phyloP scores from a whole-genome alignment of 2,113 vertebrate species.

The Romanogobio albipinnatus region DNA sequence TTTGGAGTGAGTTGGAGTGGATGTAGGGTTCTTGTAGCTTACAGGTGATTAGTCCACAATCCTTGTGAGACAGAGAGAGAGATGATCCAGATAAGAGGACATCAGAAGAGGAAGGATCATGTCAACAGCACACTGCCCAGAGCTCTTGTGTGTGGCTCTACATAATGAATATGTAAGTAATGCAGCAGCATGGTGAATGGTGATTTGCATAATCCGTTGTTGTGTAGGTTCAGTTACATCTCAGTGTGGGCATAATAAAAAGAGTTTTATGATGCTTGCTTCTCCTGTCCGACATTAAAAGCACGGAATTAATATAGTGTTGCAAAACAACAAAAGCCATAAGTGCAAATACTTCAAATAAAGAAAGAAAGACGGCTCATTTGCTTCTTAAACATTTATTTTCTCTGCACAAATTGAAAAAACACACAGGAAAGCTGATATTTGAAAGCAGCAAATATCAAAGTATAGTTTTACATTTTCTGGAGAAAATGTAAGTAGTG shows the following conservation, averaged over 20 bases:
- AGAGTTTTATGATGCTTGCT: not conserved
- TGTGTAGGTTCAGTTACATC: not conserved
- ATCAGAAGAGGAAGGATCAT: conserved; percentile 23
- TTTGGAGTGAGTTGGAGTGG: not conserved
- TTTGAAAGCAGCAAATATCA: not conserved
- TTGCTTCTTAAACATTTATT: not conserved
- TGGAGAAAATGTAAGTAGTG: not conserved
- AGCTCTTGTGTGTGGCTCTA: not conserved
- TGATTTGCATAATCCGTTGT: not conserved
- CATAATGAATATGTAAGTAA: not conserved
- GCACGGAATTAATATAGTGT: conserved; percentile 1
- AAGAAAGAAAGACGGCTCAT: not conserved
- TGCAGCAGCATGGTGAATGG: not conserved
- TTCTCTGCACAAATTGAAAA: not conserved
- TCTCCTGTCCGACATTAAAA: not conserved
- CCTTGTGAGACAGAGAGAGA: conserved; percentile 15
- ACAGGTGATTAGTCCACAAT: conserved; percentile 29
- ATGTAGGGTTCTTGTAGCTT: conserved; percentile 21
- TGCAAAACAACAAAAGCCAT: not conserved
- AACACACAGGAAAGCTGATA: not conserved
- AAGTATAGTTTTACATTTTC: not conserved
- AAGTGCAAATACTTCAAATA: conserved; percentile 1
- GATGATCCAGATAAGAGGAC: not conserved
- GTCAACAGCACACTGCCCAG: not conserved
- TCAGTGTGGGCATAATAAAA: not conserved